Base-by-base conservation (phyloP, 2,113 vertebrate genomes). In the Catagonus wagneri region DNA sequence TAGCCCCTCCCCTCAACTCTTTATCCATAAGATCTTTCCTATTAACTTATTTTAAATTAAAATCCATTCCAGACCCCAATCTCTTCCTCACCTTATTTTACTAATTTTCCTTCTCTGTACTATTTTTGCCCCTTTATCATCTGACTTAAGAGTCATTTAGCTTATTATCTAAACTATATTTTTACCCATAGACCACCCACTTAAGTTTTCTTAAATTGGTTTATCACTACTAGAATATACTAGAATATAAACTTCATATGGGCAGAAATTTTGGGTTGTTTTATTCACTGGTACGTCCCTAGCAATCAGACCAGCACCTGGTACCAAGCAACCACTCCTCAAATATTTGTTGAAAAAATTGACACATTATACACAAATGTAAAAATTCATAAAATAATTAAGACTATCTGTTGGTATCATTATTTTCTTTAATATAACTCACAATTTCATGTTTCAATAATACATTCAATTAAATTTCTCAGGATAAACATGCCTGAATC, bases 291-390 rank as follows among this genome's bases (percentile, higher is more conserved):
- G 19, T 89, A 7, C 75, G 75, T 6, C n/a, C 15, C 15, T 29
- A 69, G 52, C 50, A 34, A 69, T 68, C 54, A 58, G n/a, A 90
- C 20, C 2, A 90, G n/a, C 69, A 32, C 12, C 54, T 91, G 13
- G 34, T 39, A 65, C 20, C 91, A 89, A 95, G 50, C 5, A 83
- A 19, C 12, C 34, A 72, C 14, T 93, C 44, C 44, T 75, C 6
- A 76, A 89, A 89, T 89, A 91, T 44, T 56, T 84, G 19, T 66
- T 91, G 27, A 87, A n/a, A 60, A 54, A 94, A 90, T 39, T 68
- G 44, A 78, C 56, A 90, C 92, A 79, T 74, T 74, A 65, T 3
- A 66, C 39, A 69, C 34, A 58, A 19, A 79, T 34, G 3, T 58
- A 34, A 92, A 95, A 78, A 89, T 84, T 39, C n/a, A 39, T 7